These are phyloP conservation scores for Agrochola circellaris DNA, from an alignment of 2,888 invertebrate species.

Conservation along the genomic window DNA sequence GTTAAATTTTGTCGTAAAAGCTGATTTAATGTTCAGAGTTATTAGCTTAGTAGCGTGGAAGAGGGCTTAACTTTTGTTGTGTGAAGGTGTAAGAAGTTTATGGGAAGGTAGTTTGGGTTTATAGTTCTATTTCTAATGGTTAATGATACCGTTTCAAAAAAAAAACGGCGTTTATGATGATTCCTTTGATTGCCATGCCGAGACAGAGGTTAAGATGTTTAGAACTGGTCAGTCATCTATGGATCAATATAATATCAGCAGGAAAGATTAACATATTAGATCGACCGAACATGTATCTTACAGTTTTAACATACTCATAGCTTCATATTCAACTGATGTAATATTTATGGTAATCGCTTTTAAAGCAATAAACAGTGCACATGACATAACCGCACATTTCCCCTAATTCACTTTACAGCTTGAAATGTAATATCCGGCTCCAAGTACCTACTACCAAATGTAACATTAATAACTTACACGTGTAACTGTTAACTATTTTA, in stretches of 20 bases:
- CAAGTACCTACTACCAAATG: background rate
- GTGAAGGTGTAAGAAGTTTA: slow-evolving; percentile 39
- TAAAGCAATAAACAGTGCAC: slow-evolving; percentile 15
- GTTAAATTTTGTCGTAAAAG: slow-evolving; percentile 62
- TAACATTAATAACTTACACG: slow-evolving; percentile 37
- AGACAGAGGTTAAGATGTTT: background rate
- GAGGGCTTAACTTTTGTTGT: slow-evolving; percentile 34
- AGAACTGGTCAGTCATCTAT: background rate
- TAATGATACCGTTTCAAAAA: background rate
- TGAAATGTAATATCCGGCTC: slow-evolving; percentile 27
- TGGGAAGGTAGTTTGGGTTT: slow-evolving; percentile 8
- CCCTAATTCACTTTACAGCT: slow-evolving; percentile 10
- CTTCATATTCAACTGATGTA: no score
- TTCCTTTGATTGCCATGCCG: background rate
- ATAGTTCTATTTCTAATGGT: slow-evolving; percentile 11
- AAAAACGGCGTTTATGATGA: background rate
- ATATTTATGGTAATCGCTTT: background rate
- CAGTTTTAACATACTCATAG: background rate
- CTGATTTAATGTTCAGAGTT: slow-evolving; percentile 60
- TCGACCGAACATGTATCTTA: background rate
- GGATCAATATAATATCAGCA: background rate
- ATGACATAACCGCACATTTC: background rate
- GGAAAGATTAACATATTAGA: background rate
- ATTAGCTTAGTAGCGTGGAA: slow-evolving; percentile 48
- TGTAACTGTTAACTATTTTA: slow-evolving; percentile 47